A percentile compares a stretch with the other conserved stretches of the same genome.
Conservation (phyloP, 2,888 invertebrate species). For the Iphiclides podalirius region DNA sequence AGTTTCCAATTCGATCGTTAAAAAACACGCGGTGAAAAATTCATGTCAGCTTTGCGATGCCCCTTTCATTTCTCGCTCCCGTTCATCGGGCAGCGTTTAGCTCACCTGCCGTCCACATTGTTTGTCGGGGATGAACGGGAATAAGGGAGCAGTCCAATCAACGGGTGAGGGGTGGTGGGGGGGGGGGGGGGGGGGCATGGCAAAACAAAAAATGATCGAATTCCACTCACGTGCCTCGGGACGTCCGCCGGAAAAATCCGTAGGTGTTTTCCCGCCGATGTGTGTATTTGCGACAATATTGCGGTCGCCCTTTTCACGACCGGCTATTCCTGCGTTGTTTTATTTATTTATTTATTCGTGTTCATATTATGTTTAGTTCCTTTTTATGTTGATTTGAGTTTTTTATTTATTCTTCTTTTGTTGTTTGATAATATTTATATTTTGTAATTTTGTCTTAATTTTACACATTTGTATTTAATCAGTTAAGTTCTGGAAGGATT, state of each 20-base stretch:
- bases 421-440: background rate
- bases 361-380: background rate
- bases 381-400: background rate
- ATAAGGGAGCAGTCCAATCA: constrained; percentile 62
- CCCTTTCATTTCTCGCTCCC: constrained; percentile 9
- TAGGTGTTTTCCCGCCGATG: constrained; percentile 50
- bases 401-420: background rate
- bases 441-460: too few species aligned
- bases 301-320: constrained; percentile 23
- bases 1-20: too few species aligned
- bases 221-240: constrained; percentile 64
- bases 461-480: too few species aligned
- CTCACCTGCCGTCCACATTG: constrained; percentile 59
- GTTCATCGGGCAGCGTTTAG: constrained; percentile 43
- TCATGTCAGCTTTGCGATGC: too few species aligned
- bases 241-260: constrained; percentile 47
- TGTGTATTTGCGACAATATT: constrained; percentile 40
- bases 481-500: constrained; percentile 8
- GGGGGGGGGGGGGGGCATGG: constrained; percentile 59
- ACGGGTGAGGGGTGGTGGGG: constrained; percentile 66
- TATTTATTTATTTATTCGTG: constrained; percentile 1
- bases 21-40: too few species aligned
- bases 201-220: constrained; percentile 65
- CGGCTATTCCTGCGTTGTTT: constrained; percentile 30
- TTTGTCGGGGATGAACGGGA: constrained; percentile 52